Conservation (phyloP, 2,888 invertebrate species). For the Andrena fulva region DNA sequence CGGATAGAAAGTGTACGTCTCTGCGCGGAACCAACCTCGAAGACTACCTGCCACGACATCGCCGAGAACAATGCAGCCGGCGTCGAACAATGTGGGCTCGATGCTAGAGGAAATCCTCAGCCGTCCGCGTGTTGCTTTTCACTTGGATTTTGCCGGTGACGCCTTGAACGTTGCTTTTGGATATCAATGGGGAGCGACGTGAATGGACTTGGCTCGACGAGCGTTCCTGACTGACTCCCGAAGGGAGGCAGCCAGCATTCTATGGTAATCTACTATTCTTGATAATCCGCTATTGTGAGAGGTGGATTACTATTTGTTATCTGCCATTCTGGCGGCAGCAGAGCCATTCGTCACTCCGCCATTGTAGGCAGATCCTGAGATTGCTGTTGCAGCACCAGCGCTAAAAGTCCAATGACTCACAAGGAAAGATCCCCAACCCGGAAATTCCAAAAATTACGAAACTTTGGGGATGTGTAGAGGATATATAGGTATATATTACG, state of each 20-base stretch:
- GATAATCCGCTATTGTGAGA: constrained; percentile 8
- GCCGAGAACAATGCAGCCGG: constrained; percentile 63
- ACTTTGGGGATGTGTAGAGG: no score
- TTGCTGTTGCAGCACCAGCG: not conserved
- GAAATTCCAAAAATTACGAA: no score
- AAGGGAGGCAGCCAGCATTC: not conserved
- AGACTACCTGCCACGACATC: constrained; percentile 56
- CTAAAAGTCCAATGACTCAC: not conserved
- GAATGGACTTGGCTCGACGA: constrained; percentile 18
- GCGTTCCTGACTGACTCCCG: constrained; percentile 2
- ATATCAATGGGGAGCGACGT: constrained; percentile 12
- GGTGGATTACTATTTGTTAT: constrained; percentile 13
- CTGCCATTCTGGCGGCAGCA: not conserved
- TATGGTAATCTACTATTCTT: not conserved
- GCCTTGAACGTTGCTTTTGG: constrained; percentile 31
- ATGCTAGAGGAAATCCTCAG: constrained; percentile 49
- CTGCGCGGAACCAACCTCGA: constrained; percentile 53
- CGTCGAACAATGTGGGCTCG: constrained; percentile 57
- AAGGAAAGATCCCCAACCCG: not conserved
- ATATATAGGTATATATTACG: no score
- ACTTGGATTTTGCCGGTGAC: constrained; percentile 35
- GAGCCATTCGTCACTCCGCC: constrained; percentile 1
- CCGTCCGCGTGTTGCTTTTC: constrained; percentile 35
- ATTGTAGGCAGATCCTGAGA: constrained; percentile 5
- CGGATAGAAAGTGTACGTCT: constrained; percentile 78